Evolutionary conservation across 2,797 vertebrate species (phyloP).

Genomic region (Urocyon cinereoargenteus): DNA sequence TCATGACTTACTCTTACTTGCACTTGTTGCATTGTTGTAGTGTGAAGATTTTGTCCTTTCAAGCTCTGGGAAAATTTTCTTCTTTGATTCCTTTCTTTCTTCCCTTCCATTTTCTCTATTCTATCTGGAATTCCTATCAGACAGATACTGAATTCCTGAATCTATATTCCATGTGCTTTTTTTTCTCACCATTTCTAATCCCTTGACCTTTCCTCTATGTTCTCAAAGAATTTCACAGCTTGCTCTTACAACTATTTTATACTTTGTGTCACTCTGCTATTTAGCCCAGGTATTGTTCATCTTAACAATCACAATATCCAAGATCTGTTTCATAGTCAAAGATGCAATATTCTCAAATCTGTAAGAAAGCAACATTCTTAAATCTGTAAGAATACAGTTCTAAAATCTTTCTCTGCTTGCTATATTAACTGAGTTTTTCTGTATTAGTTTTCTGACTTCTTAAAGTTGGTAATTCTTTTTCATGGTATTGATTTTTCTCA

Average conservation of each 20-base stretch:
- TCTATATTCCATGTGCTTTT: neutral
- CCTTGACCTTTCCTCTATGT: conserved; percentile 20
- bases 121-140: neutral
- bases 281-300: conserved; percentile 3
- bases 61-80: neutral
- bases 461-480: neutral
- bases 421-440: conserved; percentile 18
- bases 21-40: neutral
- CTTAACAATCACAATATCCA: neutral
- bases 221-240: conserved; percentile 29
- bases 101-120: neutral
- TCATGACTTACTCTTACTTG: conserved; percentile 25
- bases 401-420: conserved; percentile 22
- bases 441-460: neutral
- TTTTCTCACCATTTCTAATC: neutral
- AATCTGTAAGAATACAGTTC: neutral
- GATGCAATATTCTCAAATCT: neutral
- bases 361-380: neutral
- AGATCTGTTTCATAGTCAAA: conserved; percentile 14
- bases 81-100: neutral
- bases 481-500: neutral
- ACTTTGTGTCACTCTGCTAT: neutral
- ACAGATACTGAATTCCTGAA: neutral
- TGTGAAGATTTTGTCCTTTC: neutral
- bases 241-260: conserved; percentile 14